Percentiles rank a stretch among this genome's conserved stretches.
Conservation (phyloP, 35 echinoderm and acorn worm genomes). For the Ophiothrix spiculata region DNA sequence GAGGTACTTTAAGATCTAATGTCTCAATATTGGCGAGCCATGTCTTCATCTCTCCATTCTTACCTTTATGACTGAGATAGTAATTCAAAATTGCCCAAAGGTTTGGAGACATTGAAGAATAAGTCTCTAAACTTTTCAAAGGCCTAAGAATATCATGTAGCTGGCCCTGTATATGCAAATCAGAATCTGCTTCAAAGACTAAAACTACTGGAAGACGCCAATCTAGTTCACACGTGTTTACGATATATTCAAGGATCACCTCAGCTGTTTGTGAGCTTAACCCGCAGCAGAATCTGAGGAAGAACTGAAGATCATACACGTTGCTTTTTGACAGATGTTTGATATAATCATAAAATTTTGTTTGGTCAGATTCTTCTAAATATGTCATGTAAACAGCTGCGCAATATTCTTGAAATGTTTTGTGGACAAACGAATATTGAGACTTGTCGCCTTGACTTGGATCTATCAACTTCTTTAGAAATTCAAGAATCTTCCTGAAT, state of each 20-base stretch:
- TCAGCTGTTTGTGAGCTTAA: background rate
- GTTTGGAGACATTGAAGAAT: background rate
- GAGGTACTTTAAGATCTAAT: background rate
- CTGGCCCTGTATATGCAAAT: background rate
- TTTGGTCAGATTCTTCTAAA: background rate
- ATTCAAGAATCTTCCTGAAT: too few species aligned
- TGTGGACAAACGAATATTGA: background rate
- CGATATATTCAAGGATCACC: background rate
- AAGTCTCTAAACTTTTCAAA: background rate
- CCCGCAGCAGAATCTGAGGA: background rate
- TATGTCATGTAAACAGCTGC: background rate
- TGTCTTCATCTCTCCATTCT: background rate
- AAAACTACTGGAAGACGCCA: background rate
- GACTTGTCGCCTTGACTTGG: too few species aligned
- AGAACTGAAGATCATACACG: background rate
- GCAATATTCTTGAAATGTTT: background rate
- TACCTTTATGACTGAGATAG: background rate
- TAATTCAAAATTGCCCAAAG: background rate
- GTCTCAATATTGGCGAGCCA: background rate
- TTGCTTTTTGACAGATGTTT: background rate
- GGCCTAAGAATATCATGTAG: background rate
- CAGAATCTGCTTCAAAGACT: background rate
- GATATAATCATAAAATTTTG: background rate
- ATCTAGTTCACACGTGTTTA: background rate
- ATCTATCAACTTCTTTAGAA: too few species aligned